Conservation (phyloP, 2,888 invertebrate genomes). For the Cheilosia impressa region DNA sequence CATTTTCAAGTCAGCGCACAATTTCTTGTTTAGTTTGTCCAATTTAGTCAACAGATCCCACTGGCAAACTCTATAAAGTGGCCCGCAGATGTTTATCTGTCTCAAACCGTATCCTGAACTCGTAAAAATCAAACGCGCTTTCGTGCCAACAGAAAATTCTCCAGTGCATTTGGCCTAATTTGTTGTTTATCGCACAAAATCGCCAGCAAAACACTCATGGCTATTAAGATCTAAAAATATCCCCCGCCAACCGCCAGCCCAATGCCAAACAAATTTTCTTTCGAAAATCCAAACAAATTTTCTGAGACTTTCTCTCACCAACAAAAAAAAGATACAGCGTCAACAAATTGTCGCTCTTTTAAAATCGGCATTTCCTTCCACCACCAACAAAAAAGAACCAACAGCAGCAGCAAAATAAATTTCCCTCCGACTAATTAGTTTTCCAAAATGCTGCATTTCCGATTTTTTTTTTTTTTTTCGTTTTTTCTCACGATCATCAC, state of each 20-base stretch:
- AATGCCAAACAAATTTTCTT: slow-evolving; percentile 11
- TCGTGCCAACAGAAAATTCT: background rate
- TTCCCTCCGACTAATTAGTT: slow-evolving; percentile 37
- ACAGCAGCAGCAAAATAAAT: background rate
- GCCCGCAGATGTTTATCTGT: too few species aligned
- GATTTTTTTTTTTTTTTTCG: slow-evolving; percentile 14
- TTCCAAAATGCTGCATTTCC: slow-evolving; percentile 36
- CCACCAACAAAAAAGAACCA: background rate
- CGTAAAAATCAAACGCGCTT: background rate
- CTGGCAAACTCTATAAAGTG: too few species aligned
- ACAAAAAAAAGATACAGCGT: slow-evolving; percentile 7
- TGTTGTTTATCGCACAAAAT: slow-evolving; percentile 39
- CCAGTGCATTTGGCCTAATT: slow-evolving; percentile 15
- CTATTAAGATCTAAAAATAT: slow-evolving; percentile 46
- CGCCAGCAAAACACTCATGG: slow-evolving; percentile 21
- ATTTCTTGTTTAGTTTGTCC: too few species aligned
- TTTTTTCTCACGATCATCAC: slow-evolving; percentile 42
- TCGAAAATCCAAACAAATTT: slow-evolving; percentile 2
- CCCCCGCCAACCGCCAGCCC: slow-evolving; percentile 4
- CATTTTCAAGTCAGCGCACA: too few species aligned
- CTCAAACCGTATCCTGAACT: background rate
- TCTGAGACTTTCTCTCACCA: slow-evolving; percentile 37
- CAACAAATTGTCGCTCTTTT: slow-evolving; percentile 40
- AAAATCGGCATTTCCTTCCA: slow-evolving; percentile 5
- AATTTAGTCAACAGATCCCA: too few species aligned